Base-by-base conservation (phyloP, 2,888 invertebrate genomes). In the Calameuta pallipes region DNA sequence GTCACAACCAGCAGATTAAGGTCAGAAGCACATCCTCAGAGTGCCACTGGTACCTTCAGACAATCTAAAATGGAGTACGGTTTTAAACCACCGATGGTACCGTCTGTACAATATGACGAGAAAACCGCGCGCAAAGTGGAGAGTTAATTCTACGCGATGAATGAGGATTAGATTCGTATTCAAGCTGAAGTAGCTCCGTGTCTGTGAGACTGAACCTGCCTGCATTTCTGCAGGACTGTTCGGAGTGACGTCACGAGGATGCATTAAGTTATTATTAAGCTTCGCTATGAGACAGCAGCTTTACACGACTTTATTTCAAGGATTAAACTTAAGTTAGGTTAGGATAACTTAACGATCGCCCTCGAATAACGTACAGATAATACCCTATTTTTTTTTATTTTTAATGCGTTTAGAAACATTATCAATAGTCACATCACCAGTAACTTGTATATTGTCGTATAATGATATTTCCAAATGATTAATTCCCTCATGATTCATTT, bases 81-180 rank as follows among this genome's bases (percentile, higher is more conserved):
- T 0, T 97, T 97, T 84, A 96, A 95, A 86, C 97, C 97, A 0
- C 97, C 97, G 0, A 90, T 97, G 84, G 94, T 96, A 80, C 97
- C 97, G 0, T 97, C 97, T 0, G 93, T 95, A 6, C 96, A 96
- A 89, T 95, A 97, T 13, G 96, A 96, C 87, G 94, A 96, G 82
- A 94, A 95, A 75, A 90, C 90, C 0, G 90, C 89, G 3, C 30
- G 31, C 11, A 90, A 90, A 84, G 89, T 91, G 9, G 89, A 91
- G 70, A 79, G 79, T 68, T 79, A 74, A 79, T 79, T 69, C 41
- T 68, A 70, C 41, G 6, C 41, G 41, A 41, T 15, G 41, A 41
- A 41, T 41, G 41, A 41, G 41, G 41, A 41, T 41, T 41, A 41
- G 41, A 15, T 41, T 41, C 15, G 41, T 15, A 41, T 41, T 41